Base-by-base conservation (phyloP, 2,888 invertebrate species). In the Proisotoma minuta region DNA sequence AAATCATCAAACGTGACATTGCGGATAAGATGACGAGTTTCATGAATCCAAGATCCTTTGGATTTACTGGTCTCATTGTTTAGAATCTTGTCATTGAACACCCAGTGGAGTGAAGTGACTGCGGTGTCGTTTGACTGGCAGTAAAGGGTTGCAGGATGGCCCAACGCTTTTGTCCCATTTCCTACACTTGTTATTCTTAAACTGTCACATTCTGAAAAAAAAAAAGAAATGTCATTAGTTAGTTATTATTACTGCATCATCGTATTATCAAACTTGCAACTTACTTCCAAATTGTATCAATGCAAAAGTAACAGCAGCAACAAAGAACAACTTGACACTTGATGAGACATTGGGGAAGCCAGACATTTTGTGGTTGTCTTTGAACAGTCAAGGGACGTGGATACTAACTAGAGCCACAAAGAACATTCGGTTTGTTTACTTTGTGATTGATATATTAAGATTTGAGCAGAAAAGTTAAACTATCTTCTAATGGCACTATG, bases 1-100 rank as follows among this genome's bases (percentile, higher is more conserved):
- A 89, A 89, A 75, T 89, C 86, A 74, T 85, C 85, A 66, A 84
- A 83, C 10, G 82, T 80, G 0, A 86, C 79, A 73, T 83, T 81
- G 1, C 80, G 77, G 56, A 86, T 79, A 74, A 78, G 79, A 53
- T 86, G 78, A 0, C 81, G 83, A 51, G 84, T 82, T 74, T 84
- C 81, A 2, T 84, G 79, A 63, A 81, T 79, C 3, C 85, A 87
- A 4, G 81, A 78, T 75, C 84, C 84, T 68, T 78, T 78, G 47
- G 4, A n/a, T 43, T 5, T n/a, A 5, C 4, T 5, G 15, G 5
- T 5, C 15, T 12, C 43, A 5, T 5, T 5, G 5, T 5, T 15
- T n/a, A 43, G 20, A 12, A 43, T n/a, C 10, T 4, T 43, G 5
- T 43, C 18, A 18, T 43, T 4, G 20, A 43, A 43, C 20, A 43